Evolutionary conservation across 1,140 invertebrate genomes (phyloP).

Genomic region (Panagrolaimus sp.): DNA sequence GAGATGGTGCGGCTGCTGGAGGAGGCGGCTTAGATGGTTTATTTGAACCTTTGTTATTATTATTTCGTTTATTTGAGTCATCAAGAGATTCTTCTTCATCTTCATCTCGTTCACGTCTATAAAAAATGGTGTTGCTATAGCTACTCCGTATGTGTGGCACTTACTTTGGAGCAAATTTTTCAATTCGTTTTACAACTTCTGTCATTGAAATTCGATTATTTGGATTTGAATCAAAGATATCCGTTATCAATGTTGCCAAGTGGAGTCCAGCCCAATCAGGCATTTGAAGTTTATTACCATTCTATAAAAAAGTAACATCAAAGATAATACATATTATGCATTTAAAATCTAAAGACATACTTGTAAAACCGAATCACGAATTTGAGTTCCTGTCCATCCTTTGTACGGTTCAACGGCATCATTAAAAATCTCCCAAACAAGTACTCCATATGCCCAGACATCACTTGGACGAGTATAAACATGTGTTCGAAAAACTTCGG

Average conservation of each 20-base stretch:
- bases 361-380: not conserved
- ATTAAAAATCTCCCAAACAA: constrained; percentile 12
- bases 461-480: constrained; percentile 21
- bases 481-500: constrained; percentile 24
- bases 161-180: not conserved
- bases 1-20: no score
- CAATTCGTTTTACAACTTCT: not conserved
- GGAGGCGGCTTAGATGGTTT: no score
- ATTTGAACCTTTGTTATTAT: no score
- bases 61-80: no score
- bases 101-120: no score
- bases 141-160: no score
- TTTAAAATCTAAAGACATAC: not conserved
- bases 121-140: no score
- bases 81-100: no score
- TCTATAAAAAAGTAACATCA: no score
- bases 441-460: constrained; percentile 29
- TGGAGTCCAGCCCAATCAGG: not conserved
- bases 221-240: not conserved
- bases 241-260: not conserved
- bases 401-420: constrained; percentile 4
- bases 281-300: not conserved
- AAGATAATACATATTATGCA: no score
- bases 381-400: constrained; percentile 1
- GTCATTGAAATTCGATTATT: not conserved